Conservation (phyloP, 2,888 invertebrate species). For the Polydrusus pterygomalis region DNA sequence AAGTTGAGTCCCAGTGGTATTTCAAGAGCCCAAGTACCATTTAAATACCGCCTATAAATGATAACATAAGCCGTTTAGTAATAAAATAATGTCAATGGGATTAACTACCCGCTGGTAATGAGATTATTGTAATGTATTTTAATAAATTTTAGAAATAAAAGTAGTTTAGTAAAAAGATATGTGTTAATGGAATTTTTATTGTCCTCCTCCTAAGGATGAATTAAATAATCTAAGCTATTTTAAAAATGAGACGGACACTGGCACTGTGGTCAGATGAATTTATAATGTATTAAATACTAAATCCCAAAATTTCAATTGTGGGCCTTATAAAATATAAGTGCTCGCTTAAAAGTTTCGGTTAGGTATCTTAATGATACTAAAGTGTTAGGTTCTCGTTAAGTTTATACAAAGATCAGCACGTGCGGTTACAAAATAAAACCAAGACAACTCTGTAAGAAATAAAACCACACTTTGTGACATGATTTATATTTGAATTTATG, state of each 20-base stretch:
- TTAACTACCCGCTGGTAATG: background rate
- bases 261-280: too few species aligned
- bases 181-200: background rate
- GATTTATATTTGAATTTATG: conserved; percentile 54
- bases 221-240: too few species aligned
- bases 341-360: conserved; percentile 25
- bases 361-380: conserved; percentile 40
- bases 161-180: background rate
- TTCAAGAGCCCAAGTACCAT: conserved; percentile 19
- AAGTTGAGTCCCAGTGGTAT: conserved; percentile 28
- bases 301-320: background rate
- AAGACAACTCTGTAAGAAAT: conserved; percentile 46
- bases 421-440: conserved; percentile 51
- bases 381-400: conserved; percentile 47
- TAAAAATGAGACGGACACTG: too few species aligned
- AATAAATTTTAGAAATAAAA: background rate
- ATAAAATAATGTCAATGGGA: conserved; percentile 1
- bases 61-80: conserved; percentile 15
- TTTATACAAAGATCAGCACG: conserved; percentile 50
- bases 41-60: conserved; percentile 33
- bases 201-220: too few species aligned
- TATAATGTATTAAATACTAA: too few species aligned
- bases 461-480: conserved; percentile 50
- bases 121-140: background rate
- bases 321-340: conserved; percentile 18